Base-by-base conservation (phyloP, 2,113 vertebrate genomes). In the Dromas ardeola region DNA sequence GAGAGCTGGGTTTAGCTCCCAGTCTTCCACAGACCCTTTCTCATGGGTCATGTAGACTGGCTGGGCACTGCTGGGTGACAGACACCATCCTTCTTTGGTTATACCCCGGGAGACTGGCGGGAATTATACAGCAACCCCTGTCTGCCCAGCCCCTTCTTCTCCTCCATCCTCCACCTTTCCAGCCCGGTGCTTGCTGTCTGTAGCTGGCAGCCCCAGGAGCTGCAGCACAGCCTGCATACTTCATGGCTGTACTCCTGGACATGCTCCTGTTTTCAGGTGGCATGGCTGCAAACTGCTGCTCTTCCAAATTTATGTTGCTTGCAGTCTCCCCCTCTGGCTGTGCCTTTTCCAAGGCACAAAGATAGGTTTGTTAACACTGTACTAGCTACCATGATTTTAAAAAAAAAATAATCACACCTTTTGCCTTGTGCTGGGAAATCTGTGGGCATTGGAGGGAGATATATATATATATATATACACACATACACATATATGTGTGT, bases 361-460 rank as follows among this genome's bases (percentile, higher is more conserved):
- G 59, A 34, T 22, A 73, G 21, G 27, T 76, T 95, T 95, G 36
- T 69, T 84, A 79, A n/a, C 69, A 69, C 45, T 32, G 34, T 5
- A 2, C 10, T 65, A 71, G 32, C 69, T 80, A 72, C 58, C 11
- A 3, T 7, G 45, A 53, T 79, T 81, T 53, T 5, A 7, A 30
- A 94, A 84, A 93, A 34, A 21, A 58, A 56, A 11, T 83, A 89
- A 59, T 82, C 61, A 80, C 83, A 89, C 88, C 88, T 86, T 94
- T 94, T 74, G 74, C 67, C 27, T 94, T 66, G 70, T 76, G 73
- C 69, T 89, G 91, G 77, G 63, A 95, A 93, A 90, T 86, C 72
- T 67, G 85, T 82, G 69, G 77, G 80, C 0, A 4, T 74, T 69
- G 62, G 50, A 73, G 50, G 0, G 1, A 82, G 23, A 30, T 4